phyloP scores from a whole-genome alignment of 2,113 vertebrate species.

The Okapia johnstoni region DNA sequence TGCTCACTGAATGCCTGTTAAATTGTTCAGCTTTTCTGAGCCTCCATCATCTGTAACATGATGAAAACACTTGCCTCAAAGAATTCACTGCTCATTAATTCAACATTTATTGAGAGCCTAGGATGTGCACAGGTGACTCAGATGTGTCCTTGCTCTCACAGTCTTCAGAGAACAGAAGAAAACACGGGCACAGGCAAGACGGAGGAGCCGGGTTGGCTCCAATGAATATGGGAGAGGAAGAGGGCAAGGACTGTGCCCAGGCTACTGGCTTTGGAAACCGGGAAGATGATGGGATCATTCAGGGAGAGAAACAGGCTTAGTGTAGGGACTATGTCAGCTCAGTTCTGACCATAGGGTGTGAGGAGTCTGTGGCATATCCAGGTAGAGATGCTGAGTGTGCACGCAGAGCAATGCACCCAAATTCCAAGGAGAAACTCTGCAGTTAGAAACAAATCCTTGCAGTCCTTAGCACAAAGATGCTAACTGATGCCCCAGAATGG shows the following conservation, averaged over 20 bases:
- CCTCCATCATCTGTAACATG: neutral
- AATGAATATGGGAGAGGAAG: neutral
- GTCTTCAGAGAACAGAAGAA: neutral
- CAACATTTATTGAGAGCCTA: neutral
- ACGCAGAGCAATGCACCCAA: rapidly evolving
- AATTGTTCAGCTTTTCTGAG: neutral
- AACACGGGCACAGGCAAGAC: rapidly evolving
- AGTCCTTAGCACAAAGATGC: neutral
- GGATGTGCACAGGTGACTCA: neutral
- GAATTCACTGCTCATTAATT: neutral
- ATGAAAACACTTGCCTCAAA: neutral
- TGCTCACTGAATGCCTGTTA: neutral
- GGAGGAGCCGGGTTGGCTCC: neutral
- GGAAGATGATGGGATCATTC: neutral
- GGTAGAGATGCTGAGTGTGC: rapidly evolving
- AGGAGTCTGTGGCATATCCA: too few relatives aligned
- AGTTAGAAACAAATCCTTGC: neutral
- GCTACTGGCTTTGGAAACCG: neutral
- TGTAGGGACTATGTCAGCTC: neutral
- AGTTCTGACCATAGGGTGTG: neutral
- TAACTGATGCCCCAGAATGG: neutral
- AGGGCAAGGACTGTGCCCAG: too few relatives aligned
- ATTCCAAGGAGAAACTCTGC: neutral
- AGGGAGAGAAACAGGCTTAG: neutral
- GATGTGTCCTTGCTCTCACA: neutral